Evolutionary conservation across 2,888 invertebrate species (phyloP).

Genomic region (Congeria kusceri): DNA sequence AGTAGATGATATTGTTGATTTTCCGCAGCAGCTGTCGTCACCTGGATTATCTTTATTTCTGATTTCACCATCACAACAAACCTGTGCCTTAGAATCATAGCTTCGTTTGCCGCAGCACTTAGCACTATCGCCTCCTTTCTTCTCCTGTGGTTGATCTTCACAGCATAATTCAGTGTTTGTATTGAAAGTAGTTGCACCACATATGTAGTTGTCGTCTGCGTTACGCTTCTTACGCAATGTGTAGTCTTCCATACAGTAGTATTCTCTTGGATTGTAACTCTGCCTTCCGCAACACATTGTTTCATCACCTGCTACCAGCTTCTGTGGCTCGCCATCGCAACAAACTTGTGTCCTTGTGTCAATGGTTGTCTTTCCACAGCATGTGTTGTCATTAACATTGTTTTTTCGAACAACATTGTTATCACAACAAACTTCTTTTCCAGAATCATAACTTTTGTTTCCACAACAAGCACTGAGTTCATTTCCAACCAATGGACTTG

Average conservation of each 20-base stretch:
- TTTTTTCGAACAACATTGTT: slow-evolving; percentile 30
- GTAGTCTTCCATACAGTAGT: slow-evolving; percentile 35
- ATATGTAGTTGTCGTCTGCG: slow-evolving; percentile 32
- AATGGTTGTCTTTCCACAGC: slow-evolving; percentile 51
- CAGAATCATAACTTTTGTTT: slow-evolving; percentile 42
- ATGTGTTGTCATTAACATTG: slow-evolving; percentile 28
- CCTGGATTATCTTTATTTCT: slow-evolving; percentile 24
- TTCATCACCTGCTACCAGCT: slow-evolving; percentile 33
- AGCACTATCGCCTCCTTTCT: slow-evolving; percentile 19
- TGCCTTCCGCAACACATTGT: slow-evolving; percentile 42
- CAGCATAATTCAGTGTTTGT: slow-evolving; percentile 38
- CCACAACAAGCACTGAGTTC: slow-evolving; percentile 50
- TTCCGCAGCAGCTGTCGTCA: slow-evolving; percentile 44
- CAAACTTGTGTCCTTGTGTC: slow-evolving; percentile 35
- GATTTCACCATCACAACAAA: slow-evolving; percentile 31
- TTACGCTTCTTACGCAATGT: slow-evolving; percentile 31
- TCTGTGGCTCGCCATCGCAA: slow-evolving; percentile 39
- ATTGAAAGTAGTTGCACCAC: slow-evolving; percentile 48
- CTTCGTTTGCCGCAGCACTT: slow-evolving; percentile 39
- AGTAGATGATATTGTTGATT: slow-evolving; percentile 29
- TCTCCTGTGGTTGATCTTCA: slow-evolving; percentile 26
- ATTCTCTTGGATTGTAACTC: slow-evolving; percentile 39
- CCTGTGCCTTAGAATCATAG: slow-evolving; percentile 34
- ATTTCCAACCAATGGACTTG: slow-evolving; percentile 38
- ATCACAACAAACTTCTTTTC: slow-evolving; percentile 47